Evolutionary conservation across 2,888 invertebrate species (phyloP), one percentile per base, ranked within the genome.

Genomic region (Exephanes ischioxanthus): DNA sequence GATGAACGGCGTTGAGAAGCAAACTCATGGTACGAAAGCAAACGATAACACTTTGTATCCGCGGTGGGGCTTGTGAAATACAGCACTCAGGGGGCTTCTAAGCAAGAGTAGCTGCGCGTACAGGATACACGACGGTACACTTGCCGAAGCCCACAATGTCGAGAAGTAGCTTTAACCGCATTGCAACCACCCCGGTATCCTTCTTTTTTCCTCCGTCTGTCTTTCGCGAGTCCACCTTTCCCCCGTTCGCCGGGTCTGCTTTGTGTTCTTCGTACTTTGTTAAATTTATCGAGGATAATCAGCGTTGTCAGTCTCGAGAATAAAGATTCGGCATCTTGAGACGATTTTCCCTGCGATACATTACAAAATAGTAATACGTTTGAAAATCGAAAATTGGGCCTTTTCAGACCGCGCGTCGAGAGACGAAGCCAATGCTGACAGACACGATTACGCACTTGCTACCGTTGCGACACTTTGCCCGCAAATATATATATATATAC

Each of bases 381-480:
- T 53, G 53, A n/a, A 53, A 7, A 53, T 53, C 2, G 19, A n/a
- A 53, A 19, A 53, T n/a, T 53, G 7, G n/a, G 82, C 55, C 72
- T 71, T 66, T 77, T 71, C 71, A 82, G 51, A 51, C 48, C 4
- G 30, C 14, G 66, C 33, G 83, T 48, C 58, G 45, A 30, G 53
- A 30, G 61, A 45, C 51, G 30, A 45, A 41, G 53, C 61, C 73
- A 30, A 26, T 61, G 73, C n/a, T 30, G 45, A 48, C 61, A 73
- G 61, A 73, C 73, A 45, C 61, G 81, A 61, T 85, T 78, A 85
- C 73, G 73, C 73, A 72, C 58, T 77, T 51, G 71, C 33, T 30
- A 53, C 67, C 70, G 53, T 84, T 85, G 85, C 79, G 75, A 85
- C 68, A 85, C 78, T 66, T 82, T 82, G 45, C 63, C 55, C 58